Conservation (phyloP, 2,797 vertebrate genomes). For the Argyrosomus regius region DNA sequence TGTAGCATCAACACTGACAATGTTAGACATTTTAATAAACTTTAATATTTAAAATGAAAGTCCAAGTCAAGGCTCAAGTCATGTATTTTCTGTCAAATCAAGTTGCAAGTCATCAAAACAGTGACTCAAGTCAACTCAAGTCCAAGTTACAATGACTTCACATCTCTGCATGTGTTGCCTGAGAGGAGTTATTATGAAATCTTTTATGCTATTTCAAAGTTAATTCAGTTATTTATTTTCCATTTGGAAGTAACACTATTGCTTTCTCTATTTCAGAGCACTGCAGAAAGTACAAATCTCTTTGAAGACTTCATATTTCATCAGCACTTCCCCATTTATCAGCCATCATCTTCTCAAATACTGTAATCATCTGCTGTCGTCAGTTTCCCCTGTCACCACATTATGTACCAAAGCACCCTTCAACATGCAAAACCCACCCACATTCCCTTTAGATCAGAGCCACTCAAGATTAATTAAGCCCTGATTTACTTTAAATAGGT, state of each 20-base stretch:
- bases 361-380: conserved; percentile 33
- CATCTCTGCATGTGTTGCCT: neutral
- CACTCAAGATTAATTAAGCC: conserved; percentile 68
- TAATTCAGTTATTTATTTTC: conserved; percentile 21
- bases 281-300: conserved; percentile 20
- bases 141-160: too few relatives aligned
- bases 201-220: conserved; percentile 8
- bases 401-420: conserved; percentile 44
- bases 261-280: neutral
- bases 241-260: conserved; percentile 1
- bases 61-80: too few relatives aligned
- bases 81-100: too few relatives aligned
- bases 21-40: too few relatives aligned
- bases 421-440: conserved; percentile 34
- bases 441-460: conserved; percentile 65
- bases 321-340: conserved; percentile 22
- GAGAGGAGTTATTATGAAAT: neutral
- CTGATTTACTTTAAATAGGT: conserved; percentile 60
- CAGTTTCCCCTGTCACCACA: conserved; percentile 21
- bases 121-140: neutral
- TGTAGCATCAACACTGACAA: too few relatives aligned
- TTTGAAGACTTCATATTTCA: conserved; percentile 48
- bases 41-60: too few relatives aligned
- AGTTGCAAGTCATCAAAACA: too few relatives aligned
- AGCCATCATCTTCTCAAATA: conserved; percentile 25